Base-by-base conservation (phyloP, 2,888 invertebrate genomes). In the Archaeoteleia sp. region DNA sequence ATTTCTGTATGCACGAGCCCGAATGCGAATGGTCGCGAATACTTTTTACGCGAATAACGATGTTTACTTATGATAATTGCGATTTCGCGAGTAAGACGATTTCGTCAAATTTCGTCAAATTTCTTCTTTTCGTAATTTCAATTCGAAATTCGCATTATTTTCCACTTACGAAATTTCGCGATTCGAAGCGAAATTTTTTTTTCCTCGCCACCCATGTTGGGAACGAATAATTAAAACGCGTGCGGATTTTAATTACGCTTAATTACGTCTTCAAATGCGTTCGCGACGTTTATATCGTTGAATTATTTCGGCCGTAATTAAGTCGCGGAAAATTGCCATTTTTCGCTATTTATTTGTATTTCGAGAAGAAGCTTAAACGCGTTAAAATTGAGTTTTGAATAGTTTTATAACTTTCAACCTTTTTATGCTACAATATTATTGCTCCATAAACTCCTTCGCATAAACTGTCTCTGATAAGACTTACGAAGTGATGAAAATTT, bases 61-160 rank as follows among this genome's bases (percentile, higher is more conserved):
- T 61, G 67, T 67, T 61, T 61, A 57, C 61, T 55, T 67, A 60
- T 60, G 60, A 67, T 66, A 60, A 66, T 66, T 66, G 48, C 58
- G 7, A 35, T 46, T 30, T 35, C 39, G 15, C 9, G 27, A 37
- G 43, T 23, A 15, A 20, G 29, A 58, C 42, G 48, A 60, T 48
- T 54, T 55, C 62, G 35, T 48, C 40, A 9, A 35, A 17, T 34
- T 34, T 53, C 48, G n/a, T n/a, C n/a, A n/a, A n/a, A n/a, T n/a
- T n/a, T n/a, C 29, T 42, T 27, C 35, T 20, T 48, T 15, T 29
- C 7, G 30, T 15, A 14, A 37, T 62, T 62, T 40, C 20, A 20
- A 35, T 34, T 34, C 5, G 20, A 20, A 20, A 20, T 20, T 2
- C 20, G 20, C 20, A 20, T 4, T 20, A 20, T 20, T 20, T 20